A percentile compares a stretch with the other conserved stretches of the same genome.
Conservation (phyloP, 2,113 vertebrate species). For the Alaudala cheleensis region DNA sequence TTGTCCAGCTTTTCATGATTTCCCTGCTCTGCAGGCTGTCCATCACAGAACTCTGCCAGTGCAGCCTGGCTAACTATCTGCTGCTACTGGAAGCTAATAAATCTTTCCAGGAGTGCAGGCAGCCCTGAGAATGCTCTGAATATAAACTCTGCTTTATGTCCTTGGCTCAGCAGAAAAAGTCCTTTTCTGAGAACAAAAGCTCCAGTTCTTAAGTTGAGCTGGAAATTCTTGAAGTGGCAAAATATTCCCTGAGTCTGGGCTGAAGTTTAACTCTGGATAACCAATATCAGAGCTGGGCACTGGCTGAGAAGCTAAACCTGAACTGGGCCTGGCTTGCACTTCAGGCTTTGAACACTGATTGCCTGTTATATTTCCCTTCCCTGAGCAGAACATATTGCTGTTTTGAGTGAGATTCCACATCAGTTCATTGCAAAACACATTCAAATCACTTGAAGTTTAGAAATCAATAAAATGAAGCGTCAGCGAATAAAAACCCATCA, state of each 20-base stretch:
- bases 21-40: neutral
- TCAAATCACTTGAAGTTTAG: neutral
- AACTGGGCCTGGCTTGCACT: neutral
- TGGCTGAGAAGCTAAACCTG: neutral
- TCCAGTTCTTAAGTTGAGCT: neutral
- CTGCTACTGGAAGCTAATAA: slow-evolving; percentile 39
- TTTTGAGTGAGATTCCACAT: neutral
- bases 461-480: slow-evolving; percentile 27
- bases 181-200: neutral
- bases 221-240: neutral
- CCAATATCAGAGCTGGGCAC: neutral
- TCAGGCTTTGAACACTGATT: neutral
- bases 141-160: slow-evolving; percentile 5
- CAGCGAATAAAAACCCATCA: slow-evolving; percentile 8
- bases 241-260: neutral
- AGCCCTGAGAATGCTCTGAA: slow-evolving; percentile 15
- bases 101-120: slow-evolving; percentile 17
- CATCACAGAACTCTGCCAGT: neutral
- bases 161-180: neutral
- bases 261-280: neutral
- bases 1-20: neutral
- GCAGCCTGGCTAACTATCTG: slow-evolving; percentile 24
- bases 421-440: neutral
- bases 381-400: neutral
- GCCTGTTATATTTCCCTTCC: neutral